Percentiles rank a stretch among this genome's conserved stretches.
phyloP scores from a whole-genome alignment of 2,888 invertebrate genomes.

The Ochropleura leucogaster region DNA sequence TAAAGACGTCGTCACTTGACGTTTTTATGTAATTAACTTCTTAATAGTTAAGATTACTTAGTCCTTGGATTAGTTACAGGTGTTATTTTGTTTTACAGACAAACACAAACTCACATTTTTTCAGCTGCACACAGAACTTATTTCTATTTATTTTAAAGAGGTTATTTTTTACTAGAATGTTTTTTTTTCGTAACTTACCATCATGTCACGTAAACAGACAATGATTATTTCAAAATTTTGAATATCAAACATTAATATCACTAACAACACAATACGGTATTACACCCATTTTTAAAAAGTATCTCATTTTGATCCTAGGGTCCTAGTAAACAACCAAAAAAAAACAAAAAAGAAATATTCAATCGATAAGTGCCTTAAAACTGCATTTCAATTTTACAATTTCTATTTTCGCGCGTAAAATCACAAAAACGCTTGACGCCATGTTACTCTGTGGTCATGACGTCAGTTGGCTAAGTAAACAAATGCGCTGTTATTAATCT shows the following conservation, averaged over 20 bases:
- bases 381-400: too few species aligned
- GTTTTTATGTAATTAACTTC: slow-evolving; percentile 37
- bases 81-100: slow-evolving; percentile 12
- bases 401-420: too few species aligned
- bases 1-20: slow-evolving; percentile 20
- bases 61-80: slow-evolving; percentile 27
- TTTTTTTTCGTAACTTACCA: background rate
- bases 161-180: background rate
- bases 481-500: too few species aligned
- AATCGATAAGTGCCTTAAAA: too few species aligned
- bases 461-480: too few species aligned
- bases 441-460: too few species aligned
- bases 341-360: too few species aligned
- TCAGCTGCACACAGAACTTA: background rate
- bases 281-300: too few species aligned
- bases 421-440: too few species aligned
- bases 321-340: too few species aligned
- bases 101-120: background rate
- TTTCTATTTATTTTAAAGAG: background rate
- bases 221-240: slow-evolving; percentile 1
- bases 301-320: too few species aligned
- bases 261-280: background rate
- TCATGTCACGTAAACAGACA: background rate
- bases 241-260: background rate
- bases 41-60: slow-evolving; percentile 48